Base-by-base conservation (phyloP, 2,113 vertebrate species). In the Caranx ignobilis region DNA sequence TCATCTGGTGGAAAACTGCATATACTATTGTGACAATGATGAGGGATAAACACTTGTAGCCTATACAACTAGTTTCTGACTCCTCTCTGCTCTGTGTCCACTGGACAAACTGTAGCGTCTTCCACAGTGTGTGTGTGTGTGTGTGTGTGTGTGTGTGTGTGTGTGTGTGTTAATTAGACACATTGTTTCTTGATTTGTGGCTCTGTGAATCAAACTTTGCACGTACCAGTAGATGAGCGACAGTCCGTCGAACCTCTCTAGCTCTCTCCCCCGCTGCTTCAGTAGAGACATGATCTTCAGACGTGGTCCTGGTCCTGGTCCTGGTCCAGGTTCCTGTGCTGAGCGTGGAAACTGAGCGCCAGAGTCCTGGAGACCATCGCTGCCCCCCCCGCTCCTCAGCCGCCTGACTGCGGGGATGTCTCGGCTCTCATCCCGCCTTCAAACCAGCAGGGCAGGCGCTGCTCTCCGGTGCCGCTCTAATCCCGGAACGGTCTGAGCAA, bases 211-310 rank as follows among this genome's bases (percentile, higher is more conserved):
- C n/a, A n/a, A n/a, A 86, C 66, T 47, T 67, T 9, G 11, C 7
- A 85, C 96, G 85, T 87, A 97, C 96, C 96, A 97, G 93, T 97
- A 97, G 7, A 97, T 96, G 80, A 96, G 95, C 11, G 97, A 97
- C 13, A 97, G 95, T 72, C 96, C 96, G 66, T 95, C 95, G 26
- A 96, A 97, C 34, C 85, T 95, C 92, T 97, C 96, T 19, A 95
- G 93, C 70, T 95, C 81, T 31, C 89, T 92, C 56, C 94, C 94
- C 7, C 91, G 82, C 34, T 92, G 91, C 71, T 94, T 96, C 74
- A 96, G 93, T 86, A 88, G 93, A 90, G 96, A 96, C 95, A 96
- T 97, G 31, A 83, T 90, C 63, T 88, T 82, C 84, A 1, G 15
- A 13, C 16, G 31, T 21, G 57, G 39, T 26, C 26, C 26, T 26